Evolutionary conservation across 2,888 invertebrate species (phyloP), one percentile per base, ranked within the genome.

Genomic region (Crematogaster levior): DNA sequence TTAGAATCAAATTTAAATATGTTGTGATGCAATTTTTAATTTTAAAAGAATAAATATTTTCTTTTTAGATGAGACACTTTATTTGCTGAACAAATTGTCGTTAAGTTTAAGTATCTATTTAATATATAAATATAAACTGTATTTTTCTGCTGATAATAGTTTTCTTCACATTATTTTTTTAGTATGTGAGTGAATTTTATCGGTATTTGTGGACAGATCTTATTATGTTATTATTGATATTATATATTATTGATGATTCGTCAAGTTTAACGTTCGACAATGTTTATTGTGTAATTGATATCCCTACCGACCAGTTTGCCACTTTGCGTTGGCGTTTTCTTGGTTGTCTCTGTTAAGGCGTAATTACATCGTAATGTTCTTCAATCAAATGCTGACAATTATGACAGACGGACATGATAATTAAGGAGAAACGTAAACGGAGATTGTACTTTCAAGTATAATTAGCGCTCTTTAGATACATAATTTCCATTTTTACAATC

Each of bases 261-360:
- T 15, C 27, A 66, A 51, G 9, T 68, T 65, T 4, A 24, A 48
- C 6, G 3, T 63, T 70, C 10, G 24, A 30, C 3, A 79, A 34
- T 43, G n/a, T 40, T 72, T 48, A 27, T 18, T 21, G 12, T 34
- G 12, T 43, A 56, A 81, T 63, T 53, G 24, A 1, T 77, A 70
- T 66, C 9, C 85, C 83, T 68, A n/a, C 2, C 12, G 24, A 60
- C 12, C 10, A 2, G 24, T 34, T 30, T 21, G 18, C 53, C 65
- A 72, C 34, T 68, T 66, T 24, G 24, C 82, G 34, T 37, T 37
- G 43, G 53, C 43, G 91, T 79, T 61, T 34, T 73, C 21, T 85
- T 84, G 88, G 87, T 89, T 70, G 82, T 60, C 86, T 61, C 66
- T 80, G 30, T 34, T 68, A 75, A 90, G 90, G 90, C 90, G 90